Percentiles rank a stretch among this genome's conserved stretches.
These are phyloP conservation scores for Bubo blakistoni DNA, from an alignment of 2,113 vertebrate species.

Conservation along the genomic window DNA sequence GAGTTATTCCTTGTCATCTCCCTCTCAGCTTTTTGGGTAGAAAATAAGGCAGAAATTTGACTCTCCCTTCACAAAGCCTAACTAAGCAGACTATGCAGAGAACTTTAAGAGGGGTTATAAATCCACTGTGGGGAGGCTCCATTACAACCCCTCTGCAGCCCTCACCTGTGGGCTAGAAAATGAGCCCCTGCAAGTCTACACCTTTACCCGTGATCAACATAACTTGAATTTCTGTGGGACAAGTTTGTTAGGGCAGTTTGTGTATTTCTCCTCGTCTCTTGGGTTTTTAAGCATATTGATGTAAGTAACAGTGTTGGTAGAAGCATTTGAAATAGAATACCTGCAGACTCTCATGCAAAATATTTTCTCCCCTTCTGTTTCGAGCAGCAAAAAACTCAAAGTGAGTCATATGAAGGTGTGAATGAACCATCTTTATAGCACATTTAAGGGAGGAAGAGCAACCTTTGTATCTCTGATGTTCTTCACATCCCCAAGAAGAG, in stretches of 20 bases:
- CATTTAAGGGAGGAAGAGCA: not conserved
- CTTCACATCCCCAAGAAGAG: not conserved
- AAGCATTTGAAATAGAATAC: not conserved
- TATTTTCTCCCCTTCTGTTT: not conserved
- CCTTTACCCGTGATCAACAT: not conserved
- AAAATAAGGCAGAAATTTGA: not conserved
- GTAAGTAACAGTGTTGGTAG: not conserved
- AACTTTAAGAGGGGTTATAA: not conserved
- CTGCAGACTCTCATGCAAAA: not conserved
- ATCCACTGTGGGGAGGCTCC: not conserved
- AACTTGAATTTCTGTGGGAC: not conserved
- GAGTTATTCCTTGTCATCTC: not conserved
- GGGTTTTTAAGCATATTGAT: not conserved
- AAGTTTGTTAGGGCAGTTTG: not conserved
- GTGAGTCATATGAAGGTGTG: not conserved
- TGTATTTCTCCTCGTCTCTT: not conserved
- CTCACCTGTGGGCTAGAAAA: not conserved
- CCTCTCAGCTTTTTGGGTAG: not conserved
- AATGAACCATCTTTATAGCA: not conserved
- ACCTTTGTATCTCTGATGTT: not conserved
- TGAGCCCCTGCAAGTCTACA: not conserved
- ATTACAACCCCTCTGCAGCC: not conserved
- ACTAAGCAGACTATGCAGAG: not conserved
- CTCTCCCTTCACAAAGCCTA: not conserved
- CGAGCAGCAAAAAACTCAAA: not conserved